Evolutionary conservation across 2,888 invertebrate genomes (phyloP).

Genomic region (Mallateleia sp.): DNA sequence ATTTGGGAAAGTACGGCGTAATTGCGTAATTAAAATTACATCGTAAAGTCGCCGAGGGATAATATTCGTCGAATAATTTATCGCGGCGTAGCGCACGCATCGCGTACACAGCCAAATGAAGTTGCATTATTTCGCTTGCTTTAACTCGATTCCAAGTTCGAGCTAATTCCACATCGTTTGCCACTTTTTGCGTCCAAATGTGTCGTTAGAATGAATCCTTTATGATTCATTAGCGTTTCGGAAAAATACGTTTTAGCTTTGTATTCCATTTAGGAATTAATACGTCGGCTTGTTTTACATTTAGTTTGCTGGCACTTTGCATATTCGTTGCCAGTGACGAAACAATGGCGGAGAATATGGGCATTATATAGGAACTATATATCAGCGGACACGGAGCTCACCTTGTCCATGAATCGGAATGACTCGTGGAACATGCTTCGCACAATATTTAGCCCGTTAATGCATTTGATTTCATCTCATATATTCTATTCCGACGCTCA

Average conservation of each 20-base stretch:
- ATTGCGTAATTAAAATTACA: conserved; percentile 67
- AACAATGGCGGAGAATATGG: too few species aligned
- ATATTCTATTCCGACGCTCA: conserved; percentile 57
- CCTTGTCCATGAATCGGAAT: conserved; percentile 60
- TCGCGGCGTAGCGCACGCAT: conserved; percentile 30
- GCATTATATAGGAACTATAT: too few species aligned
- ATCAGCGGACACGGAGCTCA: conserved; percentile 46
- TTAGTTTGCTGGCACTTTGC: too few species aligned
- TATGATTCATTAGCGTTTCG: conserved; percentile 11
- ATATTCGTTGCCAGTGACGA: too few species aligned
- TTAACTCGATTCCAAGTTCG: conserved; percentile 65
- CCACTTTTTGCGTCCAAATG: conserved; percentile 20
- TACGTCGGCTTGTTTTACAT: too few species aligned
- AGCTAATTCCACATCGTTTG: conserved; percentile 42
- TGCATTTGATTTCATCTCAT: conserved; percentile 62
- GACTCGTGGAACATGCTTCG: conserved; percentile 51
- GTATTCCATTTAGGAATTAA: too few species aligned
- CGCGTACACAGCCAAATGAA: conserved; percentile 42
- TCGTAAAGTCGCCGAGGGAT: conserved; percentile 61
- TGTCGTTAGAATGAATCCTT: conserved; percentile 46
- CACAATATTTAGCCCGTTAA: conserved; percentile 70
- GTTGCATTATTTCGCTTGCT: conserved; percentile 66
- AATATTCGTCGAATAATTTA: conserved; percentile 62
- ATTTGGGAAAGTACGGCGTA: conserved; percentile 41
- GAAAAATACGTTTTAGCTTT: conserved; percentile 1